phyloP scores from a whole-genome alignment of 2,797 vertebrate genomes.

The Petrocephalus sullivani region DNA sequence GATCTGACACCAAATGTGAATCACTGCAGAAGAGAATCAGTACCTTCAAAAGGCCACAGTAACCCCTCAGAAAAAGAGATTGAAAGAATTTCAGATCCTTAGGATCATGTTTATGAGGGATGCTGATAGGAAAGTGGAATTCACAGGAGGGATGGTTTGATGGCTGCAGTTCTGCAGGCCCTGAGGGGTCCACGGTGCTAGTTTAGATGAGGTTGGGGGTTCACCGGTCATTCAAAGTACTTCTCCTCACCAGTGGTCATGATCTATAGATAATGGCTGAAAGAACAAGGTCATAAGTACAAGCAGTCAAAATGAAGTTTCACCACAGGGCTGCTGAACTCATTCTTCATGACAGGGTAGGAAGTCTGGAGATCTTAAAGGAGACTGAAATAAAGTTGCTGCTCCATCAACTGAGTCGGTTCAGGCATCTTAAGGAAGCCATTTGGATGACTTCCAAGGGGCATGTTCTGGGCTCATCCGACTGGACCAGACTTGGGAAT shows the following conservation, averaged over 20 bases:
- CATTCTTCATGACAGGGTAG: not conserved
- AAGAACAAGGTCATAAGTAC: not conserved
- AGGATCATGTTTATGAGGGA: not conserved
- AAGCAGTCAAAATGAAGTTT: not conserved
- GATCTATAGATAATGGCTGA: not conserved
- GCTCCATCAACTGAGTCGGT: not conserved
- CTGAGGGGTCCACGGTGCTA: not conserved
- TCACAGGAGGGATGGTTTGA: not conserved
- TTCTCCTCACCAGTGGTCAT: not conserved
- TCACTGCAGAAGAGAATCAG: not conserved
- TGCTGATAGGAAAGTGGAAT: not conserved
- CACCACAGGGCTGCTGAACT: not conserved
- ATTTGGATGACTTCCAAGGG: not conserved
- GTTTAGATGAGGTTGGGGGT: not conserved
- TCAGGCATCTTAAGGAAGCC: not conserved
- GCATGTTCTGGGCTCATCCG: not conserved
- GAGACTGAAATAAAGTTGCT: not conserved
- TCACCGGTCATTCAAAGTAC: not conserved
- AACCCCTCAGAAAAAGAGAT: not conserved
- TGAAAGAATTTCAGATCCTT: not conserved
- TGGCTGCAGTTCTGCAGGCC: not conserved
- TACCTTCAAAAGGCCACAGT: not conserved
- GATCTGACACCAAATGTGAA: not conserved
- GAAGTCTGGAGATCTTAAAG: not conserved
- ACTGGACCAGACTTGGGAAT: not conserved